Evolutionary conservation across 2,888 invertebrate species (phyloP), one percentile per base, ranked within the genome.

Genomic region (Resseliella maxima): DNA sequence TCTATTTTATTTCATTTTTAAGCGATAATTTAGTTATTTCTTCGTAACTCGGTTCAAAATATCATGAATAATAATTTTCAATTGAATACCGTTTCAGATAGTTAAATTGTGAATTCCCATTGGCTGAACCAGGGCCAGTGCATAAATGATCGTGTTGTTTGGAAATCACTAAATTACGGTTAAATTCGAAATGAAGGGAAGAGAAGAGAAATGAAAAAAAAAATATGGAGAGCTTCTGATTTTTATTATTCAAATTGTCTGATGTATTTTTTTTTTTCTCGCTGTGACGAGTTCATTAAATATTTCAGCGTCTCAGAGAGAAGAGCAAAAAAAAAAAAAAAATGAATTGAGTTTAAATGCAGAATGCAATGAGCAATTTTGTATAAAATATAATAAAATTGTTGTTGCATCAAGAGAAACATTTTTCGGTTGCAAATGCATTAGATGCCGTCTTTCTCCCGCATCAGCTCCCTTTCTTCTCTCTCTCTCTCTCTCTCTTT

Each of bases 11-110:
- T 24, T 24, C 59, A 24, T 10, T 72, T 64, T 6, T 64, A 5
- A 8, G 64, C 15, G 50, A 59, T 59, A 59, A 59, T 59, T 59
- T n/a, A 59, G 59, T 24, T 35, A 36, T 36, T 81, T 36, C 64
- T 10, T 18, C n/a, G 36, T 83, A 38, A 83, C 50, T n/a, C 21
- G n/a, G 38, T 1, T 24, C 83, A 38, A 83, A 83, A 83, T 83
- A 83, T n/a, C 83, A 83, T 83, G 83, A 83, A 83, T 83, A 83
- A 83, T 83, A 83, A 83, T 83, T 83, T 83, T 38, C 38, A 83
- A 83, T 83, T 36, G 31, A 21, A 10, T 31, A 31, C 18, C 35
- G 15, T 27, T 72, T 72, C 72, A 15, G 38, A 12, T 38, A n/a
- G 21, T n/a, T 38, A 36, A 38, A n/a, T 21, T 35, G 36, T 18